Evolutionary conservation across 2,797 vertebrate species (phyloP).

Genomic region (Sylvilagus floridanus): DNA sequence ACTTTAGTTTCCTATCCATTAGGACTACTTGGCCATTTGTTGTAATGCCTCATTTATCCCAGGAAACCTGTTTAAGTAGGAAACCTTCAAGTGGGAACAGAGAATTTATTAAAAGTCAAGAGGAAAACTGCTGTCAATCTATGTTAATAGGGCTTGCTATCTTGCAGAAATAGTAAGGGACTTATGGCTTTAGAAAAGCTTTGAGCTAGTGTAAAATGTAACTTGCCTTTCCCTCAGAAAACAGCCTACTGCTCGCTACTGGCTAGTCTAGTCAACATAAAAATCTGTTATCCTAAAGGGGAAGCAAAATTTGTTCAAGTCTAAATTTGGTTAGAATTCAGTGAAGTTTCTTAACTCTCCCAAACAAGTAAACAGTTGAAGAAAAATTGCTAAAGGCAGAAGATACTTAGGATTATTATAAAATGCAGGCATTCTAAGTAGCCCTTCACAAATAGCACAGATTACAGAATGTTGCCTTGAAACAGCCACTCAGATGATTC

Average conservation of each 20-base stretch:
- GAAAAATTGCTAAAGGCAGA: background rate
- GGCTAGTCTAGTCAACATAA: constrained; percentile 4
- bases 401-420: constrained; percentile 25
- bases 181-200: constrained; percentile 3
- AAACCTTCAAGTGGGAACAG: constrained; percentile 58
- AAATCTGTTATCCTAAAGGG: background rate
- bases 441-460: background rate
- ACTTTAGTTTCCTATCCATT: constrained; percentile 41
- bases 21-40: constrained; percentile 57
- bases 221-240: constrained; percentile 37
- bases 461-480: background rate
- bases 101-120: constrained; percentile 43
- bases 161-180: constrained; percentile 49
- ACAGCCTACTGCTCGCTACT: background rate
- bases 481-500: background rate
- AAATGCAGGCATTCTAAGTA: background rate
- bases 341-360: background rate
- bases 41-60: constrained; percentile 56
- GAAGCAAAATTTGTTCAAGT: constrained; percentile 4
- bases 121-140: constrained; percentile 5
- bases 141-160: constrained; percentile 41
- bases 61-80: constrained; percentile 69
- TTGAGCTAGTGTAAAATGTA: constrained; percentile 30
- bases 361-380: background rate
- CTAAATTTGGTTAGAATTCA: constrained; percentile 46